Base-by-base conservation (phyloP, 2,797 vertebrate genomes). In the Lacerta bilineata region DNA sequence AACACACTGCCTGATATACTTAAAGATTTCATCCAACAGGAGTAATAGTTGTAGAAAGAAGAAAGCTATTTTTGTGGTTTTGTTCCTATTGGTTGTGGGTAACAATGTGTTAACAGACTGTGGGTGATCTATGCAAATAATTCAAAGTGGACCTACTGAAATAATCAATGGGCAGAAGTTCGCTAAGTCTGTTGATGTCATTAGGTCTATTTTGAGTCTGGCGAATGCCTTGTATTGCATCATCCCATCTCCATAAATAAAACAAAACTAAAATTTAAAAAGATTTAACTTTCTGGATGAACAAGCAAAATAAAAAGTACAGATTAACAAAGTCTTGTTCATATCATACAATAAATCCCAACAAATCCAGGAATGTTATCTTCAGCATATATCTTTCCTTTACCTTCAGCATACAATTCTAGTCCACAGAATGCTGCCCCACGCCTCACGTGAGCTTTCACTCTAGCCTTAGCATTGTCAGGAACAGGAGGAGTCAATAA, bases 371-470 rank as follows among this genome's bases (percentile, higher is more conserved):
- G 29, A 10, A 0, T 55, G 18, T 36, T 23, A n/a, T 23, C 8
- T 71, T 18, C 43, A 11, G 29, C 68, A 50, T 36, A 6, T 9
- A n/a, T 15, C 41, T n/a, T 66, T 43, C 91, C 94, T 91, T 15
- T 92, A 99, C 99, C 99, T 97, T 99, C 98, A 20, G 97, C 85
- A 68, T 98, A 99, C 41, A 99, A 97, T 93, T 99, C 96, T 75
- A 99, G 96, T 91, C 98, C 97, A 95, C 98, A 99, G 96, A 99
- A 98, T 0, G 99, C 98, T 29, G 98, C 97, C 46, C 98, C 99
- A 74, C 98, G 94, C 81, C 98, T 98, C 46, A 99, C 95, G 0
- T 97, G 93, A 1, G 98, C 98, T 96, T 98, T 98, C 43, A 97
- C 88, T 94, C 99, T 98, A 89, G 98, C 97, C 0, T 82, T 92